Evolutionary conservation across 2,888 invertebrate species (phyloP), one percentile per base, ranked within the genome.

Genomic region (Noctua comes): DNA sequence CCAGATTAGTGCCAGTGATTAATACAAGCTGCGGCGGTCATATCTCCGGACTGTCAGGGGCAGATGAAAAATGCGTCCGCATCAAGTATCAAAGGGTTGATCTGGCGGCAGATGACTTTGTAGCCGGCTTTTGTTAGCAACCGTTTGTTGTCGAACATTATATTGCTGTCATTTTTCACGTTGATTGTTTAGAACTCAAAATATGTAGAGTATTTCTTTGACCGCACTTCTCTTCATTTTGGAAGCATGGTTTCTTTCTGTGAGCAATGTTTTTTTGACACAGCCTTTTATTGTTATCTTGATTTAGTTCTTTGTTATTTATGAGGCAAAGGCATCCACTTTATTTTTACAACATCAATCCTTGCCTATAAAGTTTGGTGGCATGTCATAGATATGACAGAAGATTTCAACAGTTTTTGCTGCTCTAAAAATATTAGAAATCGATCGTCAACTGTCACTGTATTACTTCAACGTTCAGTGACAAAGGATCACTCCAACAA

Each of bases 1-100:
- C 84, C 86, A 90, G 91, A 93, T 94, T 93, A 93, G 91, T 90
- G 88, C 84, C 82, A 87, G 75, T 90, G 84, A 90, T 90, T 91
- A 90, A 90, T 89, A 89, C 88, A 85, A 88, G 86, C 88, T 83
- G 89, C 83, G 80, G 80, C 78, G 80, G 78, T 79, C 82, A 77
- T 82, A 79, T 85, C 86, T 89, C 89, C 86, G 86, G 87, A 76
- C 80, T 84, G 88, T 88, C 88, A 82, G 82, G 80, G 78, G 75
- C 88, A 90, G 88, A 90, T 80, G 82, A 84, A 83, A 88, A 88
- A 88, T 86, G 84, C 81, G 83, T 86, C 81, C 82, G 82, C 84
- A 76, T 86, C 83, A 85, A 87, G 88, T 86, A 88, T 91, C 90
- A 91, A 91, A 90, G 90, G 87, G 82, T 84, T 85, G 82, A 88